Conservation (phyloP, 2,113 vertebrate species). For the Verasper variegatus region DNA sequence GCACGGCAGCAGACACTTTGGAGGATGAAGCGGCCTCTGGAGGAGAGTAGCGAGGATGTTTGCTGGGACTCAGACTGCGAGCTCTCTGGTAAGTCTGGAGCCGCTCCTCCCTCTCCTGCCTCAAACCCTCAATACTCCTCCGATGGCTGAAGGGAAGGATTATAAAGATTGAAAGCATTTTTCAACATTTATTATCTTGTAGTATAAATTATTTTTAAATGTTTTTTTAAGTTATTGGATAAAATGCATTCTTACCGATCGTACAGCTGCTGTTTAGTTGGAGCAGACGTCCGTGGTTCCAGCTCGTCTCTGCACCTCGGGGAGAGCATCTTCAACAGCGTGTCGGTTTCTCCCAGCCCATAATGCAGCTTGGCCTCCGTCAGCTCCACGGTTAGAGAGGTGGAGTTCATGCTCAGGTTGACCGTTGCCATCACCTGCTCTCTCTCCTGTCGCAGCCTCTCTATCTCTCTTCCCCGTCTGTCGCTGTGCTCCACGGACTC, state of each 20-base stretch:
- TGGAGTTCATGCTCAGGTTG: slow-evolving; percentile 83
- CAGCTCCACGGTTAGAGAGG: slow-evolving; percentile 89
- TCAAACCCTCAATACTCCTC: slow-evolving; percentile 84
- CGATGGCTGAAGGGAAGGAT: slow-evolving; percentile 82
- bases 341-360: slow-evolving; percentile 89
- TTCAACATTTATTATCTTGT: too few relatives aligned
- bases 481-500: slow-evolving; percentile 32
- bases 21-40: slow-evolving; percentile 53
- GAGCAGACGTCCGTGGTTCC: slow-evolving; percentile 28
- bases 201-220: too few relatives aligned
- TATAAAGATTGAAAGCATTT: neutral
- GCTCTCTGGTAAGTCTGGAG: slow-evolving; percentile 84
- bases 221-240: too few relatives aligned
- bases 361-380: slow-evolving; percentile 91
- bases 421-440: slow-evolving; percentile 87
- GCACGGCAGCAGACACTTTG: slow-evolving; percentile 74
- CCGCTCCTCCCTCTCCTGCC: slow-evolving; percentile 84
- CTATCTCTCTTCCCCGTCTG: slow-evolving; percentile 80
- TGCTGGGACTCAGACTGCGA: slow-evolving; percentile 89
- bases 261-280: slow-evolving; percentile 84
- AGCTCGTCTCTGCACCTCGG: slow-evolving; percentile 76
- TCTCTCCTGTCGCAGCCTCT: slow-evolving; percentile 83
- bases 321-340: slow-evolving; percentile 87
- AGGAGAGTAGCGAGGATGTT: slow-evolving; percentile 71
- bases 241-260: slow-evolving; percentile 78